A percentile compares a stretch with the other conserved stretches of the same genome.
Conservation (phyloP, 2,113 vertebrate species). For the Otocyon megalotis region DNA sequence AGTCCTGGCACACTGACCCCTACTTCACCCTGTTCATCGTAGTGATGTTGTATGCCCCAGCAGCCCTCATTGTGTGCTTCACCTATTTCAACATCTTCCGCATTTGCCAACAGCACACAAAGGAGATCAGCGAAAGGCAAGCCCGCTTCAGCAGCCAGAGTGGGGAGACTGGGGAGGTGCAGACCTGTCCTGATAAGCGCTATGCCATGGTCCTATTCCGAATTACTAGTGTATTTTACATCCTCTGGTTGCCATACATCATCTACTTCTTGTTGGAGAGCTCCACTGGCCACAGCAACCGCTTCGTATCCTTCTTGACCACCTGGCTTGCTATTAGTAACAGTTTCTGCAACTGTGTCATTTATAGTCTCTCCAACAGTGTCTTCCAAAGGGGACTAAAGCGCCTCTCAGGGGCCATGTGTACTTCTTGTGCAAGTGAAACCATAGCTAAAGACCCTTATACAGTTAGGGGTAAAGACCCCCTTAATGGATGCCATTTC, state of each 20-base stretch:
- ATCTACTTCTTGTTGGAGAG: constrained; percentile 98
- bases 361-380: constrained; percentile 99
- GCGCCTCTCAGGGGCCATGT: constrained; percentile 91
- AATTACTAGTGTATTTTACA: constrained; percentile 98
- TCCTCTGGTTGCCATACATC: constrained; percentile 98
- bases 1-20: constrained; percentile 92
- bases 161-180: constrained; percentile 87
- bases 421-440: constrained; percentile 93
- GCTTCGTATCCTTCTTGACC: constrained; percentile 94
- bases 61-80: constrained; percentile 96
- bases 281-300: constrained; percentile 92
- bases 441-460: constrained; percentile 88
- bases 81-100: constrained; percentile 99
- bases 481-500: constrained; percentile 89
- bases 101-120: constrained; percentile 98
- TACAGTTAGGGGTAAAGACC: constrained; percentile 86
- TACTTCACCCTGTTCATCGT: constrained; percentile 97
- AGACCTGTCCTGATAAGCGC: constrained; percentile 94
- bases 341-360: constrained; percentile 99
- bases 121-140: constrained; percentile 95
- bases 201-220: constrained; percentile 98
- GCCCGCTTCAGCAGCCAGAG: constrained; percentile 95
- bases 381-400: constrained; percentile 98
- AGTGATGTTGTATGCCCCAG: constrained; percentile 95
- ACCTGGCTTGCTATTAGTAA: constrained; percentile 99